These are phyloP conservation scores for Laterallus jamaicensis DNA, from an alignment of 2,113 vertebrate genomes.

Conservation along the genomic window DNA sequence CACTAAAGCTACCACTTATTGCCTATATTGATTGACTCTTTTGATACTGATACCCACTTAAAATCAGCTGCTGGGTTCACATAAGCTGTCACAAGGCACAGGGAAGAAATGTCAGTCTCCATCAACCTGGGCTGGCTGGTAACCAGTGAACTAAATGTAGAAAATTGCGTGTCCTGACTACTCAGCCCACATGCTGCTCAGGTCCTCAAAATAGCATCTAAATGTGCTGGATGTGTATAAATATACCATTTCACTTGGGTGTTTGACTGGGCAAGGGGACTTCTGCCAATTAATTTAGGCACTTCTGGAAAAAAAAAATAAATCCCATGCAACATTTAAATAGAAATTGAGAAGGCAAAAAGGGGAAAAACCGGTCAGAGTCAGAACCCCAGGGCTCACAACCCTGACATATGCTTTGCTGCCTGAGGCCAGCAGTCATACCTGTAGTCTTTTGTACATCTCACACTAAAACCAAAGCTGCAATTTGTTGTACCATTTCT, in stretches of 20 bases:
- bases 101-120: not conserved
- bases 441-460: not conserved
- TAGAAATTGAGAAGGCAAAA: not conserved
- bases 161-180: not conserved
- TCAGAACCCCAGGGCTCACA: not conserved
- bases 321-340: not conserved
- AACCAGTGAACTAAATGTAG: not conserved
- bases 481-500: not conserved
- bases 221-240: not conserved
- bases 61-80: not conserved
- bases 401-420: fast-evolving
- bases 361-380: not conserved
- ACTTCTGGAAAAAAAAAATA: not conserved
- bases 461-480: not conserved
- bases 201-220: not conserved
- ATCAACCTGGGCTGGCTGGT: not conserved
- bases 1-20: not conserved
- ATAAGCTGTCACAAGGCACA: not conserved
- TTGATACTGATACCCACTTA: not conserved
- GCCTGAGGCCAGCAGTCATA: not conserved
- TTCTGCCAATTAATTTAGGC: not conserved
- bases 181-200: not conserved
- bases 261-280: not conserved
- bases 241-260: not conserved
- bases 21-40: not conserved